Base-by-base conservation (phyloP, 1,140 invertebrate species). In the Medauroidea extradentata region DNA sequence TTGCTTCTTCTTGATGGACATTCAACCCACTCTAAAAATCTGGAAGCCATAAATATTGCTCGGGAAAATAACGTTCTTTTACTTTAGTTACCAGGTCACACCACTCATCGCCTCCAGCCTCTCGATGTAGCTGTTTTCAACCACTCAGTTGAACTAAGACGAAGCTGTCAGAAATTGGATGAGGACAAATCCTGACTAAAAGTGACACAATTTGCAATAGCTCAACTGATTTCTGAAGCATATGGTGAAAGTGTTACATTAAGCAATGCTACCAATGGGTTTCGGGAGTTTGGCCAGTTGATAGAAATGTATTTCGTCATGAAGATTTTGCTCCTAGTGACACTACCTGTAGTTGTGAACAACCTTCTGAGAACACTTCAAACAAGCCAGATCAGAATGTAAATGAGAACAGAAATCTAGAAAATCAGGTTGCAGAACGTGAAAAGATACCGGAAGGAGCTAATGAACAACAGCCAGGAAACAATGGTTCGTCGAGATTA, bases 31-130 rank as follows among this genome's bases (percentile, higher is more conserved):
- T 54, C 66, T 2, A 48, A 39, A 51, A 57, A 51, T 51, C 43
- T 57, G 7, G 18, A 49, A 34, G 55, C 46, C 2, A 25, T 57
- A 27, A 39, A 19, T 11, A 9, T 24, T 27, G 24, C 55, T 16
- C 14, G 43, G 13, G 55, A 51, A 16, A 48, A 53, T 50, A 21
- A 38, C 2, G 25, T 57, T 19, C 41, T 57, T 29, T 18, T 57
- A 8, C 18, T 53, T 27, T 8, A 53, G 16, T 19, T 53, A 4
- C 52, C 29, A 3, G 52, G 71, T 19, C 71, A 75, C 56, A 67
- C 64, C 54, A 72, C 68, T 13, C 75, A 77, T 56, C 64, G 66
- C 59, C 21, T 41, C 18, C 73, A 78, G 56, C 71, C 71, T 8
- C 57, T 76, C 14, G 74, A 77, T 61, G 67, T 67, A 4, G 50